A percentile compares a stretch with the other conserved stretches of the same genome.
phyloP scores from a whole-genome alignment of 2,888 invertebrate species.

The Athripsodes cinereus region DNA sequence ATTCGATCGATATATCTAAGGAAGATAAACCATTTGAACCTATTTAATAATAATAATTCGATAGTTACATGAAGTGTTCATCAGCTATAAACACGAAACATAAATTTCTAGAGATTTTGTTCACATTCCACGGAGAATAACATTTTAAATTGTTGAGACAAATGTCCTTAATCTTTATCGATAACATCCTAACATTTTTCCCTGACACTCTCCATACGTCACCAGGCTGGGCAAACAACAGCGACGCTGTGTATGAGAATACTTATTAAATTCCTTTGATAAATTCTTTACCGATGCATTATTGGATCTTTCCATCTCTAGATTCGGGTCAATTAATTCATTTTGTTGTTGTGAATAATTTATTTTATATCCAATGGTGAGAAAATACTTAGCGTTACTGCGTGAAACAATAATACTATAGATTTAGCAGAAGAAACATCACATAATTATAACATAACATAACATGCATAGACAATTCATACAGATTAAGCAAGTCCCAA shows the following conservation, averaged over 20 bases:
- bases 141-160: background rate
- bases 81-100: background rate
- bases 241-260: background rate
- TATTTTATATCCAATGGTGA: background rate
- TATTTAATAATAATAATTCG: too few species aligned
- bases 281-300: background rate
- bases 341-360: background rate
- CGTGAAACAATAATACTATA: too few species aligned
- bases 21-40: too few species aligned
- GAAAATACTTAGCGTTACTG: too few species aligned
- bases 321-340: background rate
- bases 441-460: too few species aligned
- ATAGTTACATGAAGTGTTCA: too few species aligned
- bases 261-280: background rate
- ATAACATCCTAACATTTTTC: background rate
- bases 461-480: too few species aligned
- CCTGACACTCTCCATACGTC: background rate
- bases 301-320: background rate
- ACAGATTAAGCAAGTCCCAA: too few species aligned
- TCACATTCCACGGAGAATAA: background rate
- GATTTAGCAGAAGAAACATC: too few species aligned
- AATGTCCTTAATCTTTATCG: background rate
- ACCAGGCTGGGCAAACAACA: background rate
- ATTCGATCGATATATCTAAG: too few species aligned
- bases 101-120: background rate